phyloP scores from a whole-genome alignment of 2,888 invertebrate species.

The Thereva unica region DNA sequence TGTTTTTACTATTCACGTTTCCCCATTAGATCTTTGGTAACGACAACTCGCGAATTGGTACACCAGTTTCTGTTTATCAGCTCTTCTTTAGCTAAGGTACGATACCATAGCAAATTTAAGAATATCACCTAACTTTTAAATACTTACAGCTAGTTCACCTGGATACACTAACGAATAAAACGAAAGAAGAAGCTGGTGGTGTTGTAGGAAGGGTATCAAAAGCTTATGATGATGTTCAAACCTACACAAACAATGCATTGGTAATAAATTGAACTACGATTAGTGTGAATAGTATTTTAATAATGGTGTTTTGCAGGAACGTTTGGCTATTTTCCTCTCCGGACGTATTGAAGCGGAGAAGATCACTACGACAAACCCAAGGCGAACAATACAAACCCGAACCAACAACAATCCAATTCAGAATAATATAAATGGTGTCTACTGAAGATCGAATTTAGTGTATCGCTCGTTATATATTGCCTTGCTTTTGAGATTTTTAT shows the following conservation, averaged over 20 bases:
- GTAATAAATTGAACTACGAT: constrained; percentile 27
- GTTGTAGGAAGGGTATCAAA: constrained; percentile 18
- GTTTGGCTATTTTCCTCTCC: constrained; percentile 67
- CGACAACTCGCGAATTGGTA: constrained; percentile 61
- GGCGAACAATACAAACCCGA: constrained; percentile 54
- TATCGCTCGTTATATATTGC: constrained; percentile 32
- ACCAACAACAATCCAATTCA: constrained; percentile 51
- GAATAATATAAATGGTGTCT: constrained; percentile 58
- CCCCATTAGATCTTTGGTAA: constrained; percentile 59
- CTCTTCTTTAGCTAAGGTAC: constrained; percentile 70
- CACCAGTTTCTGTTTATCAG: constrained; percentile 65
- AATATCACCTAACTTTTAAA: constrained; percentile 1
- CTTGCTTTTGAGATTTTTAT: constrained; percentile 33
- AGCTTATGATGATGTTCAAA: constrained; percentile 38
- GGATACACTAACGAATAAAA: constrained; percentile 62
- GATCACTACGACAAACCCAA: constrained; percentile 59
- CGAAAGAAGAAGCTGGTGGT: constrained; percentile 61
- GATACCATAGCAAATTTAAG: not conserved
- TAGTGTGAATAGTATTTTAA: not conserved
- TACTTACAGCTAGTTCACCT: constrained; percentile 63
- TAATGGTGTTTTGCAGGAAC: constrained; percentile 60
- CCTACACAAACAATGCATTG: constrained; percentile 40
- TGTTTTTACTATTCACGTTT: constrained; percentile 29
- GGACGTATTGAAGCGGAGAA: constrained; percentile 69
- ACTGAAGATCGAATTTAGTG: constrained; percentile 48